phyloP scores from a whole-genome alignment of 2,888 invertebrate genomes.

The Caenorhabditis doughertyi region DNA sequence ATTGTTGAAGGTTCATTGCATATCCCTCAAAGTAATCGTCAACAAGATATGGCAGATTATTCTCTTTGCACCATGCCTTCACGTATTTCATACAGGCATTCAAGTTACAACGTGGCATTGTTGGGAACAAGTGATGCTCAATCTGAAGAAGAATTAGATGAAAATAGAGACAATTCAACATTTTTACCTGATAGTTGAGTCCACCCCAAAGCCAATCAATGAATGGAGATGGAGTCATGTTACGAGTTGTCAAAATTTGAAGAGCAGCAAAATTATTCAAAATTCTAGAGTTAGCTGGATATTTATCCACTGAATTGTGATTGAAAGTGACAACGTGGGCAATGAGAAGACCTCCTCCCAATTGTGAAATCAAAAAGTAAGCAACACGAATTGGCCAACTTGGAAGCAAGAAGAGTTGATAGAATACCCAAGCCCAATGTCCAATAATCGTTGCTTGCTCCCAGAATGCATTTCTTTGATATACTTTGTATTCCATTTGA shows the following conservation, averaged over 20 bases:
- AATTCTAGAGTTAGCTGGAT: constrained; percentile 80
- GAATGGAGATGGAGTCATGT: constrained; percentile 80
- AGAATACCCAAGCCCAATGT: constrained; percentile 80
- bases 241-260: constrained; percentile 81
- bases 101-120: constrained; percentile 82
- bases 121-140: constrained; percentile 82
- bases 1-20: constrained; percentile 72
- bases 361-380: constrained; percentile 79
- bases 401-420: constrained; percentile 79
- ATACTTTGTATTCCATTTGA: constrained; percentile 69
- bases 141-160: constrained; percentile 66
- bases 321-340: constrained; percentile 82
- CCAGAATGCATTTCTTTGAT: constrained; percentile 67
- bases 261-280: constrained; percentile 82
- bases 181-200: constrained; percentile 78
- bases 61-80: constrained; percentile 76
- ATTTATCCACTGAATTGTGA: constrained; percentile 82
- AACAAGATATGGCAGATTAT: constrained; percentile 76
- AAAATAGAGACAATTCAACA: background rate
- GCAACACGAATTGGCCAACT: constrained; percentile 68
- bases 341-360: constrained; percentile 77
- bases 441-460: constrained; percentile 67
- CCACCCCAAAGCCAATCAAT: constrained; percentile 83
- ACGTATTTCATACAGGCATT: constrained; percentile 74
- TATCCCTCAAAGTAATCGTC: constrained; percentile 81